Evolutionary conservation across 2,113 vertebrate genomes (phyloP), one percentile per base, ranked within the genome.

Genomic region (Ciconia maguari): DNA sequence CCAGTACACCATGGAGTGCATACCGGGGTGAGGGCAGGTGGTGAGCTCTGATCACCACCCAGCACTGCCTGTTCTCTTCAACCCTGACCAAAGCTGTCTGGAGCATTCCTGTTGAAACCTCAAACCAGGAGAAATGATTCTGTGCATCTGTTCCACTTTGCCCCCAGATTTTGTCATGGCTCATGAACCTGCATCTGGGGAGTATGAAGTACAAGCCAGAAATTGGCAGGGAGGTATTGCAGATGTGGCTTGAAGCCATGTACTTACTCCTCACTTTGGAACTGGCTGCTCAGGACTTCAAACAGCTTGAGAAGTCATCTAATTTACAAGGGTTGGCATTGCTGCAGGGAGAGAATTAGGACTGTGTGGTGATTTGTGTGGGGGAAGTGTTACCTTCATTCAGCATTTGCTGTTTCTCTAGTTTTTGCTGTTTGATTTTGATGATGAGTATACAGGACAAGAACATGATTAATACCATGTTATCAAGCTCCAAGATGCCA

Each of bases 141-240:
- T 29, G 27, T 57, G 83, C 83, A 76, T 96, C 83, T 92, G 87
- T 81, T 93, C 89, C 41, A 66, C 86, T 93, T 89, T 61, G 70
- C 93, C 89, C 95, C 83, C 87, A 87, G 0, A 49, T 93, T 93
- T 85, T 93, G 89, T 87, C 91, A 91, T 66, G 95, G 66, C 89
- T 95, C 77, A 9, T 93, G 96, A 94, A 87, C 89, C 83, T 86
- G 93, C 83, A 51, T 88, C 75, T 97, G 90, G 71, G 88, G 85
- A 92, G 60, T 34, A n/a, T 11, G 81, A 27, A 76, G 82, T 64
- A 79, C 21, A 66, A 83, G 89, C 32, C 86, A 90, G 90, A 38
- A 87, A 41, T 42, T 87, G 87, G 81, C 87, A 68, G 77, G 83
- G 74, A 92, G 80, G 89, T 81, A 61, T 32, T 62, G 83, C 70